Evolutionary conservation across 2,888 invertebrate genomes (phyloP).

Genomic region (Mycalesis mineus): DNA sequence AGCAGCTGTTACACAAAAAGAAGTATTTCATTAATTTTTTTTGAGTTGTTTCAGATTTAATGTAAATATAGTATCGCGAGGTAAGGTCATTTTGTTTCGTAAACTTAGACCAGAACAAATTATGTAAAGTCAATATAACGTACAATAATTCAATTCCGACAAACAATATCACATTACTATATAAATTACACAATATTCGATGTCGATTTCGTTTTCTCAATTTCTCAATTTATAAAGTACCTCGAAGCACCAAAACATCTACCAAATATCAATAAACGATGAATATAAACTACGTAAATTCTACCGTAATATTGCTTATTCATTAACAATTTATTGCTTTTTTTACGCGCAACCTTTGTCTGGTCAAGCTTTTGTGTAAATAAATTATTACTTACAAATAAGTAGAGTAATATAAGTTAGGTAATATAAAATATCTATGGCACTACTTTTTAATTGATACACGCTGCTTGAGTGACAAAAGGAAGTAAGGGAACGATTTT

Average conservation of each 20-base stretch:
- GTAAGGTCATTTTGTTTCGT: too few species aligned
- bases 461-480: background rate
- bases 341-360: conserved; percentile 62
- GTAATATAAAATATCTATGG: conserved; percentile 6
- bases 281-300: conserved; percentile 48
- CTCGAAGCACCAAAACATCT: conserved; percentile 70
- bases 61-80: too few species aligned
- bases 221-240: conserved; percentile 52
- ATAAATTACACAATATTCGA: conserved; percentile 58
- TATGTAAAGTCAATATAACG: conserved; percentile 27
- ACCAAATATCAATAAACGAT: conserved; percentile 56
- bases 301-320: conserved; percentile 72
- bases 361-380: conserved; percentile 48
- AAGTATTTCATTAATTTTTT: too few species aligned
- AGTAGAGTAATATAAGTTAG: conserved; percentile 6
- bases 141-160: conserved; percentile 38
- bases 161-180: conserved; percentile 42
- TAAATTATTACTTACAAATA: conserved; percentile 32
- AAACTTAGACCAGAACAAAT: conserved; percentile 25
- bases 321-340: conserved; percentile 72
- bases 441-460: conserved; percentile 13
- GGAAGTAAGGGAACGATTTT: background rate
- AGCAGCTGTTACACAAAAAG: too few species aligned
- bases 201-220: conserved; percentile 58
- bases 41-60: too few species aligned